A percentile compares a stretch with the other conserved stretches of the same genome.
These are phyloP conservation scores for Phaethornis superciliosus DNA, from an alignment of 2,113 vertebrate species.

Conservation along the genomic window DNA sequence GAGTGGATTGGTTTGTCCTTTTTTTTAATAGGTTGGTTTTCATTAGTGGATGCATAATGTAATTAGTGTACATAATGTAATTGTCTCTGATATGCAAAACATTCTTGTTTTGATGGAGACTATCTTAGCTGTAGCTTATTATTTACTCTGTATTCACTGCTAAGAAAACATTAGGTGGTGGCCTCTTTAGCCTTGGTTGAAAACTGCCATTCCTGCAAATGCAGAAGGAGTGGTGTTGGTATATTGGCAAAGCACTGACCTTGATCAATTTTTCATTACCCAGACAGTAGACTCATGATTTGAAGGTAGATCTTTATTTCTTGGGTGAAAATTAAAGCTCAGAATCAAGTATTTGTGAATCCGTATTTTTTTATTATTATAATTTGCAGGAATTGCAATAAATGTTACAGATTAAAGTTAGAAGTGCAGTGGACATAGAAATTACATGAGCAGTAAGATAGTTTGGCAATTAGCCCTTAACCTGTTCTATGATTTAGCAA, in stretches of 20 bases:
- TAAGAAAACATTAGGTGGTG: not conserved
- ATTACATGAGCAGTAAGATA: not conserved
- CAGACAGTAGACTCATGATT: not conserved
- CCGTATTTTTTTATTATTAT: not conserved
- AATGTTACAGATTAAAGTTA: not conserved
- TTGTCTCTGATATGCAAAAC: not conserved
- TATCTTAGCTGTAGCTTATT: not conserved
- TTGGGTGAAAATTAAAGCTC: not conserved
- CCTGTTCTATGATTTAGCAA: not conserved
- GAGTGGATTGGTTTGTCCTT: not conserved
- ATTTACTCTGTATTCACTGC: not conserved
- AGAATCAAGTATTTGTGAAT: not conserved
- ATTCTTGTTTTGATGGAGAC: not conserved
- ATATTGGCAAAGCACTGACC: not conserved
- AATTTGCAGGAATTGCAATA: not conserved
- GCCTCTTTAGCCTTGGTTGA: not conserved
- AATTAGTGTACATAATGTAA: not conserved
- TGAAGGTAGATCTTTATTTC: slow-evolving; percentile 5
- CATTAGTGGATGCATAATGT: no score
- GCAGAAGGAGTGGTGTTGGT: not conserved
- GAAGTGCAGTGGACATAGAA: not conserved
- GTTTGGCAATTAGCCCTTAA: not conserved
- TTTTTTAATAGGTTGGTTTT: not conserved
- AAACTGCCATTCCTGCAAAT: not conserved
- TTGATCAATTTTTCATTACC: not conserved